Conservation (phyloP, 2,113 vertebrate genomes). For the Leucopsar rothschildi region DNA sequence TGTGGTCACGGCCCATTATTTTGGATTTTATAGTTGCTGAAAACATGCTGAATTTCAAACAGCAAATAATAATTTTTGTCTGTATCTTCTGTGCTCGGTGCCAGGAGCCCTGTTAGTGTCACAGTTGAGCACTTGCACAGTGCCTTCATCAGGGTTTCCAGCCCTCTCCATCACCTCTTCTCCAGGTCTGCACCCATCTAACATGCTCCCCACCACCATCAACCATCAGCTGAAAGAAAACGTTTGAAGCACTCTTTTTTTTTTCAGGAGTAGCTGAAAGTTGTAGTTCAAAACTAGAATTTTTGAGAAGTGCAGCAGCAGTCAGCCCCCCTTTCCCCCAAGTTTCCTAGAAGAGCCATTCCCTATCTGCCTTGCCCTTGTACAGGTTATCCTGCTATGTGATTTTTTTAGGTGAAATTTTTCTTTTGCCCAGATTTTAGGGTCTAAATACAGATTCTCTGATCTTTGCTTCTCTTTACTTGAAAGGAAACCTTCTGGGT, state of each 20-base stretch:
- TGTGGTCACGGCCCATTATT: fast-evolving
- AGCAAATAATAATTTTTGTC: neutral
- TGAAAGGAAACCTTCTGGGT: conserved; percentile 58
- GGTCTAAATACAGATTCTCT: conserved; percentile 48
- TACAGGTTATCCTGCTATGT: neutral
- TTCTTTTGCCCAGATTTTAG: neutral
- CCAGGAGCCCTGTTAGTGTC: neutral
- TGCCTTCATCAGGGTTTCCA: neutral
- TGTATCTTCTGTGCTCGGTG: neutral
- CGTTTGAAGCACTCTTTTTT: neutral
- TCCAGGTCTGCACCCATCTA: neutral
- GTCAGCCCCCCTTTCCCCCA: too few relatives aligned
- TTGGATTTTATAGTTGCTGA: neutral
- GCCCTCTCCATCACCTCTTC: neutral
- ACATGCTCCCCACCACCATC: neutral
- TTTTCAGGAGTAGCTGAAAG: neutral
- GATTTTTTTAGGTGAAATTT: neutral
- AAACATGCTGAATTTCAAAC: neutral
- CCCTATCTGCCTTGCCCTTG: neutral
- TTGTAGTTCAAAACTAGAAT: neutral
- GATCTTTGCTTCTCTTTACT: conserved; percentile 54
- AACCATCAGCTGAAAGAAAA: neutral
- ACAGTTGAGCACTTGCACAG: fast-evolving
- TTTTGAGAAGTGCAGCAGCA: neutral
- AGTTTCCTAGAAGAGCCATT: neutral